Evolutionary conservation across 2,113 vertebrate genomes (phyloP), one percentile per base, ranked within the genome.

Genomic region (Callipepla californica): DNA sequence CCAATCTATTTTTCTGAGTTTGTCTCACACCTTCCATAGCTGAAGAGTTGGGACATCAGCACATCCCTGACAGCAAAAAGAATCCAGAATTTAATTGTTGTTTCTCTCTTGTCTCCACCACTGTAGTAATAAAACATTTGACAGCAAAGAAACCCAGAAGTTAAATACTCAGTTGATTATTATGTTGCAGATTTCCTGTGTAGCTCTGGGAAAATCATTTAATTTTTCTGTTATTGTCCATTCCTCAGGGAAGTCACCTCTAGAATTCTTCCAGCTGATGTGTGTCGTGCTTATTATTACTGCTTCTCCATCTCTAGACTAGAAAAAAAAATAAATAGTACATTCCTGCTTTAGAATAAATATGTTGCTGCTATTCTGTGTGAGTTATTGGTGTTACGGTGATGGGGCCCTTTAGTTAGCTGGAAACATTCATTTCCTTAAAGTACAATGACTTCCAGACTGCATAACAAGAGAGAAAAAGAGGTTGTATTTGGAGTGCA

Each of bases 261-360:
- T 32, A 73, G 51, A 26, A 30, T 47, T 36, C 11, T 61, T 68
- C 57, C 1, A 1, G 42, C 62, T 78, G 72, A 32, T 0, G 0
- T 25, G 23, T 40, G 58, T 51, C n/a, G 17, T 34, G 36, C 25
- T 81, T 76, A 16, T 4, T 63, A 23, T 34, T 65, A 40, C 40
- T 55, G 38, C 17, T 67, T 68, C 47, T 88, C 21, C 61, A 19
- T 34, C 34, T 32, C 36, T 61, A 66, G 58, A 34, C 44, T 72
- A 40, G 45, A 47, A 66, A 73, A 19, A 2, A 40, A 40, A 36
- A 36, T 36, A 0, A 19, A 15, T 17, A 38, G 9, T 74, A 50
- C 30, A 61, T 61, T 18, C 25, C 16, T 66, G 38, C 30, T 73
- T 88, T 16, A 50, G 40, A 36, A 72, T 55, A 62, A 72, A 36